Conservation (phyloP, 2,113 vertebrate species). For the Heterocephalus glaber region DNA sequence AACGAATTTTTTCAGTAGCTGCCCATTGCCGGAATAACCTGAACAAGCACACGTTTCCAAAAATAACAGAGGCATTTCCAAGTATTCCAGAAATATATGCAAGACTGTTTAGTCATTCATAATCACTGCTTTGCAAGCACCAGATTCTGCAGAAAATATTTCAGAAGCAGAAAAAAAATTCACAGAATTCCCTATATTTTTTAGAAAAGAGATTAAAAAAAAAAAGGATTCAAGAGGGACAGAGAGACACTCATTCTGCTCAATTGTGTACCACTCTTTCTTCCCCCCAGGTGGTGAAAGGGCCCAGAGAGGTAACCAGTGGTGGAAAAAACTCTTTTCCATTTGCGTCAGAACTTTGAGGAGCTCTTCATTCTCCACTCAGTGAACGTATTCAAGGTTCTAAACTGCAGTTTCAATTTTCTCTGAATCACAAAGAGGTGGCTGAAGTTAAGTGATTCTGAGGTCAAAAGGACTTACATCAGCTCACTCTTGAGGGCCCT, state of each 20-base stretch:
- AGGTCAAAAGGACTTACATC: slow-evolving; percentile 14
- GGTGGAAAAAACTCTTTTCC: slow-evolving; percentile 74
- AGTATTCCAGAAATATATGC: slow-evolving; percentile 84
- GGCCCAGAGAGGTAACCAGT: slow-evolving; percentile 65
- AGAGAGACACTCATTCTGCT: slow-evolving; percentile 35
- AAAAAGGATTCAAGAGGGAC: slow-evolving; percentile 55
- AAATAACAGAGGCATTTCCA: slow-evolving; percentile 85
- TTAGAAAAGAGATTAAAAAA: slow-evolving; percentile 74
- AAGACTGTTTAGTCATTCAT: slow-evolving; percentile 85
- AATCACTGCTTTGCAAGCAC: slow-evolving; percentile 84
- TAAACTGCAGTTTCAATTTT: slow-evolving; percentile 58
- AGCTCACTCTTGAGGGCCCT: not conserved
- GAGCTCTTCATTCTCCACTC: slow-evolving; percentile 62
- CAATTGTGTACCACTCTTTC: slow-evolving; percentile 46
- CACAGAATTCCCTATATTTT: slow-evolving; percentile 81
- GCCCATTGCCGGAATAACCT: slow-evolving; percentile 73
- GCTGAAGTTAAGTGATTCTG: slow-evolving; percentile 53
- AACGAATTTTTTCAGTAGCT: slow-evolving; percentile 66
- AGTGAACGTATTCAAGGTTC: slow-evolving; percentile 54
- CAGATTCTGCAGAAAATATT: slow-evolving; percentile 76
- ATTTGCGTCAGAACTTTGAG: slow-evolving; percentile 79
- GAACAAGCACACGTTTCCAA: slow-evolving; percentile 83
- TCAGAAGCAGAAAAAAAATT: slow-evolving; percentile 79
- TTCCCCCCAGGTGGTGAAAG: slow-evolving; percentile 70
- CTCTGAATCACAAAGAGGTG: slow-evolving; percentile 55